Base-by-base conservation (phyloP, 1,140 invertebrate genomes). In the Dryas iulia region DNA sequence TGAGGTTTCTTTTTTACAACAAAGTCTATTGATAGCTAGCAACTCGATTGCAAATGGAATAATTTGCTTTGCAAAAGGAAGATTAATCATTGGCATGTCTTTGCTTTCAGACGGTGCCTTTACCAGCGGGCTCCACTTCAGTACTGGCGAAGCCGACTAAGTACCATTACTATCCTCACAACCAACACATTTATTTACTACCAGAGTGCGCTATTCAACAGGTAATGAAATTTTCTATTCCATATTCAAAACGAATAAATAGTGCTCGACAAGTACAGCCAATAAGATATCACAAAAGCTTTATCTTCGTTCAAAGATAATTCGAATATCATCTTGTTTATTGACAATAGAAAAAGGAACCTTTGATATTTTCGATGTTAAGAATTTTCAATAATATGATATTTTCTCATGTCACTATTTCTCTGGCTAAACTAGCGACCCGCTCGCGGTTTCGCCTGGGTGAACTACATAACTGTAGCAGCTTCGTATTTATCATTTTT, bases 151-250 rank as follows among this genome's bases (percentile, higher is more conserved):
- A 97, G 85, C 96, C 96, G 3, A 97, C 97, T 35, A 97, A 97
- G 92, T 97, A 98, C 92, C 96, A 98, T 85, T 97, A 97, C 92
- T 97, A 97, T 89, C 97, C 97, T n/a, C 97, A 97, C 92, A 97
- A 98, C 92, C 96, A 97, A 89, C 96, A 97, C 88, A 96, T 97
- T 77, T 97, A 97, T 93, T 91, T 97, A 76, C 93, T 98, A 63
- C 97, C 97, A 61, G 97, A 98, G 92, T 98, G 97, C 90, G 97
- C 97, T 60, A 96, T 98, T 75, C 97, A 98, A 93, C 96, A 97
- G 94, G 96, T 96, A 92, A 89, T 74, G 69, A 56, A 64, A 73
- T 54, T 69, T 59, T 54, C 33, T 12, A 69, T 63, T 56, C 33
- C 5, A 31, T 63, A 63, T 56, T 33, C 52, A 54, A 54, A 63